Evolutionary conservation across 2,797 vertebrate species (phyloP), one percentile per base, ranked within the genome.

Genomic region (Eulemur albifrons): DNA sequence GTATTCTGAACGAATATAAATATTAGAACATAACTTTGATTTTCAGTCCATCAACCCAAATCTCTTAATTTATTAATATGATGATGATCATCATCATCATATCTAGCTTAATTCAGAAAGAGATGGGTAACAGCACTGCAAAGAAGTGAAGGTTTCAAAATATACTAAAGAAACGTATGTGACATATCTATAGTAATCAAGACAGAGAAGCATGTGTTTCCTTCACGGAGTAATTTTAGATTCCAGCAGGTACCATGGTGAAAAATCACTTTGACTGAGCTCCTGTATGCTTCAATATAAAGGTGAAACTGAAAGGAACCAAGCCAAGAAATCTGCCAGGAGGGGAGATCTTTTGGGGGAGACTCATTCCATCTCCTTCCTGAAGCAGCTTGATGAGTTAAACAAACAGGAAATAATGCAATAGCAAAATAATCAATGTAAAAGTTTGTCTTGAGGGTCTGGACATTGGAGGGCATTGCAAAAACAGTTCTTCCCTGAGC

Each of bases 81-180:
- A 57, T 57, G 21, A 72, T 83, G 25, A 86, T 65, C n/a, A 92
- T 81, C 61, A 92, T 81, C 61, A 69, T 86, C 45, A 57, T 32
- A 83, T 69, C 38, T 65, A 61, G 65, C 48, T 96, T 70, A 84
- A 10, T 54, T 87, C 65, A 89, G n/a, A 89, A 90, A 95, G 50
- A 92, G 11, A 90, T 72, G 25, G 2, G 12, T 70, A 94, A 85
- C 4, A 54, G 7, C 30, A 77, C 9, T 83, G 38, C 48, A 72
- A 93, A 88, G 54, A 91, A 17, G 63, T 65, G 65, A 96, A 13
- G 6, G 4, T 81, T 90, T 88, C 65, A 77, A 90, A 97, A 95
- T 88, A 61, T 12, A 32, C 0, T 76, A 20, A 70, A 40, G n/a
- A 93, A 94, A 83, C 14, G 52, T 35, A 18, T 25, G 14, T 70